Evolutionary conservation across 2,888 invertebrate genomes (phyloP).

Genomic region (Aphidius colemani): DNA sequence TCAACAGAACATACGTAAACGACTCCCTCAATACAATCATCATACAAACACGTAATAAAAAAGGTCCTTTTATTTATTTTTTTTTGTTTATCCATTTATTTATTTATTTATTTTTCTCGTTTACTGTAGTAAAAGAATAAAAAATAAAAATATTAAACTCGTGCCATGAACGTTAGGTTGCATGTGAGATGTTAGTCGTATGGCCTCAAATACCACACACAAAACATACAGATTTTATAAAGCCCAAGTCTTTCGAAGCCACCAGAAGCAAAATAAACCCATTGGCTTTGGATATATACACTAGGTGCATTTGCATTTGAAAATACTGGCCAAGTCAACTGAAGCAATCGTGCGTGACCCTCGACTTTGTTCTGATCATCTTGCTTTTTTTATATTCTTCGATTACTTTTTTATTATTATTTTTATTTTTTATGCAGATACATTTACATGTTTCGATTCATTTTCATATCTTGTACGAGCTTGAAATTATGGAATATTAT

Average conservation of each 20-base stretch:
- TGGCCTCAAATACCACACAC: constrained; percentile 9
- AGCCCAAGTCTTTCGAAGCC: constrained; percentile 5
- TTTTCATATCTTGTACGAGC: too few relatives aligned
- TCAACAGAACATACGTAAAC: too few relatives aligned
- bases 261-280: constrained; percentile 31
- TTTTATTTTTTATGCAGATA: too few relatives aligned
- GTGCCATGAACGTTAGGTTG: too few relatives aligned
- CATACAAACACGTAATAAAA: constrained; percentile 22
- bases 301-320: constrained; percentile 25
- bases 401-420: too few relatives aligned
- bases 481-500: too few relatives aligned
- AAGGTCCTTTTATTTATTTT: constrained; percentile 26
- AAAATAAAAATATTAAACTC: too few relatives aligned
- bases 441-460: too few relatives aligned
- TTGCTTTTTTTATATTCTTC: too few relatives aligned
- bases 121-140: too few relatives aligned
- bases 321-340: constrained; percentile 16
- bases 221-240: constrained; percentile 8
- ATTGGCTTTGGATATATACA: constrained; percentile 24
- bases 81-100: not conserved
- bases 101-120: too few relatives aligned
- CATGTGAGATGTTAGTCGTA: too few relatives aligned
- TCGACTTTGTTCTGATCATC: not conserved
- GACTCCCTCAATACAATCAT: constrained; percentile 27
- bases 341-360: constrained; percentile 23